Evolutionary conservation across 2,888 invertebrate species (phyloP), one percentile per base, ranked within the genome.

Genomic region (Clepsis dumicolana): DNA sequence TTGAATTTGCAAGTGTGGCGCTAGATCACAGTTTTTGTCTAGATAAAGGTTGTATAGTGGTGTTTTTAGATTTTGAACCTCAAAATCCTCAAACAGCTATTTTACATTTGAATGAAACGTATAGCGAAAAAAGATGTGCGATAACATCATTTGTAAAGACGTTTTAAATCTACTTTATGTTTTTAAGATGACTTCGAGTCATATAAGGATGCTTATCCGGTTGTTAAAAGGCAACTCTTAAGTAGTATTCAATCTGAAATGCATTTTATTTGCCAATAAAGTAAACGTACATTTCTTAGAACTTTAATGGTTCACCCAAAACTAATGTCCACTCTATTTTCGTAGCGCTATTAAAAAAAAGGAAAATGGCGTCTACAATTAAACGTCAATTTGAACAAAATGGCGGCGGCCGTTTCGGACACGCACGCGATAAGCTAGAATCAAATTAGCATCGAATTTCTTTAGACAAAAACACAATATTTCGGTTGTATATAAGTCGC

Each of bases 331-430:
- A 12, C 24, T 59, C 41, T 25, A 25, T 59, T 59, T 59, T 38
- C 38, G 41, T 38, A 16, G 25, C 16, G 8, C 25, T 57, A 57
- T 50, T 67, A 10, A 67, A 48, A 56, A 56, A 67, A 67, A 52
- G 50, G 38, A 63, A 65, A 63, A 67, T 67, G 67, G 67, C 57
- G 21, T 38, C 67, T 35, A 63, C 67, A 67, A 67, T 67, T 63
- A 67, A 62, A 57, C 67, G 62, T 67, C 62, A 63, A 67, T 56
- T 32, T 27, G 27, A 50, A 57, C 56, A 67, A 67, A 57, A 67
- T 67, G 67, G 67, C 62, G 44, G 62, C 62, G 50, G 53, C 60
- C 50, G 50, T 67, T 67, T 67, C 27, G 67, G 67, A 38, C 65
- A 60, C 66, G 65, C 65, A 65, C 65, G 67, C 67, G 62, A 62